Base-by-base conservation (phyloP, 2,797 vertebrate species). In the Neostethus bicornis region DNA sequence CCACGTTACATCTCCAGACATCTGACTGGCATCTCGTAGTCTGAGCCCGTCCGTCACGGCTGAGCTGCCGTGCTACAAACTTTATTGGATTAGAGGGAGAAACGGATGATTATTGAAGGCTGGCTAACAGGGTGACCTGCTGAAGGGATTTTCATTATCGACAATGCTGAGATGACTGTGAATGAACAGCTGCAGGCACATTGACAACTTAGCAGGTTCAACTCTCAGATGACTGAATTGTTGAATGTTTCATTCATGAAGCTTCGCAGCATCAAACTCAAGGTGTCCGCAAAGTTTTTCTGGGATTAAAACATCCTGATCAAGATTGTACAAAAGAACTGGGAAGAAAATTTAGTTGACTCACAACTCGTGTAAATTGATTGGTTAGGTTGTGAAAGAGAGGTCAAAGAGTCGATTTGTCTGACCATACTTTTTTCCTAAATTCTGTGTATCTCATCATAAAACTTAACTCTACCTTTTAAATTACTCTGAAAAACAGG, bases 71-170 rank as follows among this genome's bases (percentile, higher is more conserved):
- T 16, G 70, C 56, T 68, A 39, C 0, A 5, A 13, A 75, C 37
- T 66, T 90, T 54, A 88, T 89, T 77, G 74, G 82, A 87, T 91
- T 87, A 85, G 70, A 66, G 53, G 35, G 52, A 85, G 81, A 79
- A 75, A 75, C 54, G 4, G 67, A 59, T 50, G 43, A 73, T 82
- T 75, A 77, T 67, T 68, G 72, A 75, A 66, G 70, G 72, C 58
- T 23, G 58, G 53, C 62, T 58, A 74, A 80, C 53, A 50, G 13
- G 54, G 51, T 23, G 77, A 64, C 66, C 64, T 28, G 72, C 35
- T 37, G 49, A 41, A 51, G 57, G 75, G 75, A 75, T 81, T 82
- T 73, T 70, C 52, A 64, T 82, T 77, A 73, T 54, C 1, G 44
- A 70, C 72, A 48, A 9, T 44, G 25, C 31, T 21, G 56, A 48